These are phyloP conservation scores for Trematocara macrostoma DNA, from an alignment of 2,113 vertebrate genomes.

Conservation along the genomic window DNA sequence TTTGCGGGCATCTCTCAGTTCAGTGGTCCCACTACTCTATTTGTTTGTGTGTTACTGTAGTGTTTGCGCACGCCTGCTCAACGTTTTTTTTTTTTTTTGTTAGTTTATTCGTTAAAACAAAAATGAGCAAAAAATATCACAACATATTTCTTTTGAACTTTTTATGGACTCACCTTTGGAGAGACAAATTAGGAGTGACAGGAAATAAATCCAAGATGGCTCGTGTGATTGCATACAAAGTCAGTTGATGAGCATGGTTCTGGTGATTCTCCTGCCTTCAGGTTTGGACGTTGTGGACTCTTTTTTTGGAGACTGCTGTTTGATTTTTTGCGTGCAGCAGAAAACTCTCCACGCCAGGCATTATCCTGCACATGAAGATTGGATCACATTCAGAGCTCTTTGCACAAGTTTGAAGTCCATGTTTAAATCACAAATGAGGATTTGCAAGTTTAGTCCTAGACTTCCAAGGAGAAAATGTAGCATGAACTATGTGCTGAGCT, in stretches of 20 bases:
- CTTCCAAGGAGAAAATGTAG: background rate
- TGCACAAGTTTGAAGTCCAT: background rate
- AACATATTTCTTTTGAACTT: background rate
- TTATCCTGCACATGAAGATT: background rate
- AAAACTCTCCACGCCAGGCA: background rate
- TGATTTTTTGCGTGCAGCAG: background rate
- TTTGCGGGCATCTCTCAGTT: constrained; percentile 12
- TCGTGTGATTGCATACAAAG: background rate
- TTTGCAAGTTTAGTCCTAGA: background rate
- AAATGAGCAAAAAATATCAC: background rate
- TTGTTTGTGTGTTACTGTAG: background rate
- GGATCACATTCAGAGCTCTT: background rate
- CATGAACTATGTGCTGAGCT: background rate
- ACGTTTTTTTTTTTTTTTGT: background rate
- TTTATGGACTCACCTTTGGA: background rate
- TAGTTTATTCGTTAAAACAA: background rate
- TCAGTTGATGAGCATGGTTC: background rate
- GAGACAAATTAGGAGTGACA: background rate
- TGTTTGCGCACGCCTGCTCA: background rate
- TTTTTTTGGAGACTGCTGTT: background rate
- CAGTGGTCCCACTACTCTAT: background rate
- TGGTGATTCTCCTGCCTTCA: background rate
- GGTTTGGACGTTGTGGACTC: background rate
- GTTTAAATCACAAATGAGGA: background rate
- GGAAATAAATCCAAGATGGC: background rate